Base-by-base conservation (phyloP, 2,113 vertebrate genomes). In the Daboia siamensis region DNA sequence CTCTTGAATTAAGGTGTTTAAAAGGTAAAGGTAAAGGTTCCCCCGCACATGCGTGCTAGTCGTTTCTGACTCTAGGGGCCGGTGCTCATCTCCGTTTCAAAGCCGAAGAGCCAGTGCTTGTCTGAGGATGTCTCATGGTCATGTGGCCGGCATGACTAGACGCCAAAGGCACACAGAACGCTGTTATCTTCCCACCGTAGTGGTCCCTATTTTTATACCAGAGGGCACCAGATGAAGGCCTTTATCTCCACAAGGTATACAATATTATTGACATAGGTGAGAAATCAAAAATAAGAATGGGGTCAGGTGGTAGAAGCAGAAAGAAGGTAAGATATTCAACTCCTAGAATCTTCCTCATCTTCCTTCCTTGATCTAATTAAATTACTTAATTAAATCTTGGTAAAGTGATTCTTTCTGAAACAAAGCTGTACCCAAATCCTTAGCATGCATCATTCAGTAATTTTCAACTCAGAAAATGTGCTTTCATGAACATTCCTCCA, bases 221-320 rank as follows among this genome's bases (percentile, higher is more conserved):
- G 88, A 89, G 55, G 21, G 29, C 12, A 88, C 26, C 64, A 91
- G 89, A 59, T 1, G 46, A 86, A 74, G 8, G 23, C 90, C 51
- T 90, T 93, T 93, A 13, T 51, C 64, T 84, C 29, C 44, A 88
- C 29, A 51, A 92, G 74, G 87, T 91, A 91, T 92, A 91, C 88
- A 91, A 56, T 87, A 84, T 39, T 86, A 56, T 51, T 74, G 61
- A 90, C 52, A 92, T 20, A 87, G 21, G 48, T 44, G 46, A 88
- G 80, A 85, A 24, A 92, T 46, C 86, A 88, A 46, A 92, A 48
- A 88, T n/a, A 13, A 21, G 85, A 80, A 74, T 3, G n/a, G 61
- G 39, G 12, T 80, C 69, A 39, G 33, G 69, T 39, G 6, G 33
- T 80, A 33, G 33, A 21, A 80, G 69, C 39, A 26, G 44, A 85